phyloP scores from a whole-genome alignment of 2,113 vertebrate genomes.

The Parotia lawesii region DNA sequence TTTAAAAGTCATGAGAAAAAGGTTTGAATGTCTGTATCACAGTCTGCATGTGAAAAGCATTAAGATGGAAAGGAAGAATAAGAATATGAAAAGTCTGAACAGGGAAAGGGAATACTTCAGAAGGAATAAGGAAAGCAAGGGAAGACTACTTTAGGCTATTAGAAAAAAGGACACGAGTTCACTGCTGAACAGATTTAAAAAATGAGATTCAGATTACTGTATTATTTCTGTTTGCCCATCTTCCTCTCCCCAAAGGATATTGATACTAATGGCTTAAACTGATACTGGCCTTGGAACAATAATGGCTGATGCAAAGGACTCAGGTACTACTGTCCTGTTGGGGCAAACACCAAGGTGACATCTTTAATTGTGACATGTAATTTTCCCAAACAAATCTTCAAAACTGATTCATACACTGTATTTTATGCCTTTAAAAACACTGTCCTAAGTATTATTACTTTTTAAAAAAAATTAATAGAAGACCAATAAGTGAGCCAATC shows the following conservation, averaged over 20 bases:
- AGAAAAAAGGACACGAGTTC: background rate
- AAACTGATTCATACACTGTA: background rate
- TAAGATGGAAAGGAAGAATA: background rate
- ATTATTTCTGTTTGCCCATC: background rate
- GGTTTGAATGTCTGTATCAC: background rate
- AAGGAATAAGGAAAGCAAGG: background rate
- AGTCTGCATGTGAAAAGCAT: background rate
- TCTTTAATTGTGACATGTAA: background rate
- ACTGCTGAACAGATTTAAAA: background rate
- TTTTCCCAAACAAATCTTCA: background rate
- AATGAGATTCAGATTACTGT: background rate
- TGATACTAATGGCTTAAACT: background rate
- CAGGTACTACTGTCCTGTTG: background rate
- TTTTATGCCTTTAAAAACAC: background rate
- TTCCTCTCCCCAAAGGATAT: background rate
- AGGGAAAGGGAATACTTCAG: background rate
- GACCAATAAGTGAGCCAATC: background rate
- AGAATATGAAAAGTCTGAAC: background rate
- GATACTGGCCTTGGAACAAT: background rate
- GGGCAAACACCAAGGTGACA: background rate
- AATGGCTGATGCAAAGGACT: background rate
- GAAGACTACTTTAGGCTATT: background rate
- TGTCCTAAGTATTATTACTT: fast-evolving
- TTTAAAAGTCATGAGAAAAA: background rate
- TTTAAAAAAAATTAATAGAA: background rate